Base-by-base conservation (phyloP, 2,113 vertebrate genomes). In the Myrmecophaga tridactyla region DNA sequence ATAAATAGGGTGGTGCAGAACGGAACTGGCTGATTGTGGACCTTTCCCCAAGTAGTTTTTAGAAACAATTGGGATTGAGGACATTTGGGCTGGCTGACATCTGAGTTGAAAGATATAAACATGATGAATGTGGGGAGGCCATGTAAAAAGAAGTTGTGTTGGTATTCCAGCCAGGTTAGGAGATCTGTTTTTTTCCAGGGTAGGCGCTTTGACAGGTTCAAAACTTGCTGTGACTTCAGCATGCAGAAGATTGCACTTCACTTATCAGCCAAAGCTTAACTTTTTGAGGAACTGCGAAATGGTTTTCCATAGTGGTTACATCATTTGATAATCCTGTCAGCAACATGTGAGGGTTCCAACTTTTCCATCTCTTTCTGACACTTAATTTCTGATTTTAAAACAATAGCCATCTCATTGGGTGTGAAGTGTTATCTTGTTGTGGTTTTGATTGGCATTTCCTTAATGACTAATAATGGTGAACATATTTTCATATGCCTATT, bases 31-130 rank as follows among this genome's bases (percentile, higher is more conserved):
- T 94, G 34, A 5, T 77, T 93, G 53, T 87, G 41, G 31, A 58
- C 51, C 17, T 76, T 85, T 60, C 31, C 11, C 23, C 4, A 27
- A 34, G 41, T 15, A 36, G 31, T 51, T 90, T 63, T 95, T 78
- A 75, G 51, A 82, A 43, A 29, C n/a, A 36, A 0, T 27, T 62
- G 51, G 4, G 43, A 78, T 73, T 78, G 78, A 73, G 72, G 58
- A 56, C 51, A 27, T 9, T 23, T 86, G 84, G 78, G 9, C 53
- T 67, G 78, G 15, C 39, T 83, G 89, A 76, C 46, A 81, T 6
- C 60, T 96, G 21, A 20, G 18, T 92, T 72, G 39, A 65, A 94
- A 65, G 88, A 65, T 56, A 69, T 41, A 34, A 80, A 89, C 86
- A 21, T 72, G 48, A 77, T 62, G 60, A 41, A 6, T 86, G 48